Base-by-base conservation (phyloP, 2,113 vertebrate species). In the Sitta europaea region DNA sequence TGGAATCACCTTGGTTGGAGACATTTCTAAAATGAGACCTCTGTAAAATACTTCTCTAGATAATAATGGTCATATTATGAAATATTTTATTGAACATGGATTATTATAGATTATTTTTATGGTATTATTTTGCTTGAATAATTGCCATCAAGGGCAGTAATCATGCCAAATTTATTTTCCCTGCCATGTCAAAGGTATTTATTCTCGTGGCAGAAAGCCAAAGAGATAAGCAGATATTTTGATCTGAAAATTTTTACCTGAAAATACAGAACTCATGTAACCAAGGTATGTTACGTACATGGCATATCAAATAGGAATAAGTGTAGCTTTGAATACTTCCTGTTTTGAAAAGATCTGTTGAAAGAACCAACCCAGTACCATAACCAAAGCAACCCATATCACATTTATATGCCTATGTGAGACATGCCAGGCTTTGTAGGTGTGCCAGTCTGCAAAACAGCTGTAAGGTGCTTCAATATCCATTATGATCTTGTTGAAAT, bases 1-100 rank as follows among this genome's bases (percentile, higher is more conserved):
- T 97, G 95, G 91, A 70, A 73, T 96, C 96, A 96, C 90, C 90
- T 95, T 94, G 90, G 68, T 70, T 95, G 94, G 82, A 82, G 92
- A 75, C 83, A 94, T 16, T 51, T 80, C 63, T 90, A 62, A 90
- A 76, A 76, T 87, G 81, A 96, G 88, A 87, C 53, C 48, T 92
- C 63, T 77, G 42, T 88, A 74, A 90, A 92, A 86, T 67, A 54
- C 76, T 97, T 71, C 27, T 72, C 67, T 92, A 79, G 74, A 79
- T 63, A 82, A 51, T 92, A 94, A 61, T 68, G 80, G 81, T 35
- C 47, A n/a, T 95, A 85, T 74, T 90, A 92, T 71, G 62, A 97
- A 94, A 86, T 61, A 72, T 68, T 81, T 86, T 90, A 77, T 83
- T 80, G 53, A 86, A 92, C 47, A 70, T 2, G 1, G 13, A 62